Evolutionary conservation across 2,113 vertebrate genomes (phyloP).

Genomic region (Lutjanus erythropterus): DNA sequence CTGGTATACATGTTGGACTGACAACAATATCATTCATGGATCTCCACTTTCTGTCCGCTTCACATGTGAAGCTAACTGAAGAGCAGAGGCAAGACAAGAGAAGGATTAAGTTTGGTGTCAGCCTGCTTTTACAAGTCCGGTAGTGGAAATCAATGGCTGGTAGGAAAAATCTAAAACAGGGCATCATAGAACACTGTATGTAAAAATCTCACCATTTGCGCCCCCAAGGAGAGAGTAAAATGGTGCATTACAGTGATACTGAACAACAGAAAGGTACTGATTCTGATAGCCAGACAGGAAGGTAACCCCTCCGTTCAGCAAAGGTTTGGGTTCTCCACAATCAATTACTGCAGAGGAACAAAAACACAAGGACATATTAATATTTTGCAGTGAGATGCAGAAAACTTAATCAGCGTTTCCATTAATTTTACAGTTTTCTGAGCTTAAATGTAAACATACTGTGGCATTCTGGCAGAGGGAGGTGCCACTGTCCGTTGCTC

Average conservation of each 20-base stretch:
- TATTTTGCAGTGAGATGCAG: neutral
- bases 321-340: conserved; percentile 76
- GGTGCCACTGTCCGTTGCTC: conserved; percentile 79
- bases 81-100: conserved; percentile 6
- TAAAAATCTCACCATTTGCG: conserved; percentile 48
- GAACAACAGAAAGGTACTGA: conserved; percentile 78
- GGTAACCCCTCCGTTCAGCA: conserved; percentile 74
- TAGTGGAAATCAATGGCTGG: neutral
- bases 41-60: conserved; percentile 47
- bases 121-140: neutral
- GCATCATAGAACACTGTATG: neutral
- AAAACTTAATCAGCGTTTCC: neutral
- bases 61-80: conserved; percentile 25
- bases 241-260: conserved; percentile 82
- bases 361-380: neutral
- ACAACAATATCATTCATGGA: conserved; percentile 3
- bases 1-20: conserved; percentile 29
- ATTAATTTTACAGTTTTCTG: neutral
- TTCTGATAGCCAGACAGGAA: conserved; percentile 76
- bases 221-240: conserved; percentile 69
- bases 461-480: conserved; percentile 81
- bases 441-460: conserved; percentile 67
- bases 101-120: no score
- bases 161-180: neutral
- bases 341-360: conserved; percentile 77